These are phyloP conservation scores for Lepilemur septentrionalis DNA, from an alignment of 2,797 vertebrate species.

Conservation along the genomic window DNA sequence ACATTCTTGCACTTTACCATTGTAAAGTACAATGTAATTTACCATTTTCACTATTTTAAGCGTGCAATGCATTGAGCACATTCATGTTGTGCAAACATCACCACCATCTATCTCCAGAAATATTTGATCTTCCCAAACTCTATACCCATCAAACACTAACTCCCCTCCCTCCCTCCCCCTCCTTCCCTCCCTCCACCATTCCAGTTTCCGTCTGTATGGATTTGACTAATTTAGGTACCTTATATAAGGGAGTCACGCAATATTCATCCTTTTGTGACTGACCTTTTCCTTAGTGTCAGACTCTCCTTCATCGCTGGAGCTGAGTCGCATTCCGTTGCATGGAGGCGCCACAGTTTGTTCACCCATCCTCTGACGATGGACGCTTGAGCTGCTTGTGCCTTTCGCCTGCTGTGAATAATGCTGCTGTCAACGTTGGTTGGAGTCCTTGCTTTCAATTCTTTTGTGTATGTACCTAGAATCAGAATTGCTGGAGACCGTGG, in stretches of 20 bases:
- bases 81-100: accelerated
- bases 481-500: neutral
- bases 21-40: neutral
- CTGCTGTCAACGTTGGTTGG: accelerated
- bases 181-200: neutral
- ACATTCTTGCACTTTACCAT: neutral
- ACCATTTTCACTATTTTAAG: neutral
- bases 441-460: neutral
- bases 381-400: neutral
- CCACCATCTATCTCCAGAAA: neutral
- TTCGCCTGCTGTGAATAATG: neutral
- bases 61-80: accelerated
- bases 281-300: neutral
- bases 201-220: neutral
- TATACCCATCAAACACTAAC: neutral
- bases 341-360: accelerated
- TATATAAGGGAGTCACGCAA: too few species aligned
- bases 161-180: accelerated
- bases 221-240: accelerated
- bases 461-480: neutral
- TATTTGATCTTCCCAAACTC: neutral
- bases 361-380: accelerated
- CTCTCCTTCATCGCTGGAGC: too few species aligned
- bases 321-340: accelerated
- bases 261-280: neutral